Conservation (phyloP, 2,113 vertebrate species). For the Psilopsiagon aymara region DNA sequence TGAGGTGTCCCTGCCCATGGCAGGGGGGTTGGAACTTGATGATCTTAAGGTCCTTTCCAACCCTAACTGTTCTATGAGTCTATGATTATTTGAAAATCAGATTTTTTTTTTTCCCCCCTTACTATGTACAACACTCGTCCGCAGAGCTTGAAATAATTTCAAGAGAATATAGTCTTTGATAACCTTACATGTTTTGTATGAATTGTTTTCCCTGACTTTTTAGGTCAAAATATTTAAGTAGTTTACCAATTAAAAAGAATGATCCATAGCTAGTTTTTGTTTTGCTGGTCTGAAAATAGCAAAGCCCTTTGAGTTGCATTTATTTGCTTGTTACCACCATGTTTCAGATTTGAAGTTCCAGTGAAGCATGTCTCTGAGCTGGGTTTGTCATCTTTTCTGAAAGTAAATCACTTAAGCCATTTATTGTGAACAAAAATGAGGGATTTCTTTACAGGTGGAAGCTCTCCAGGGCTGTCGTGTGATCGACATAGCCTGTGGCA, state of each 20-base stretch:
- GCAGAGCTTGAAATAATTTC: not conserved
- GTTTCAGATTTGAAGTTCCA: not conserved
- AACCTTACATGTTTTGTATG: not conserved
- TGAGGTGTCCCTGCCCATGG: too few relatives aligned
- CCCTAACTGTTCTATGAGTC: too few relatives aligned
- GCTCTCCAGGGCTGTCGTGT: conserved; percentile 95
- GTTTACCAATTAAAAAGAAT: not conserved
- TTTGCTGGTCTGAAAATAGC: not conserved
- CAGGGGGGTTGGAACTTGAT: too few relatives aligned
- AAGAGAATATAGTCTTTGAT: not conserved
- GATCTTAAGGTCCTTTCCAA: too few relatives aligned
- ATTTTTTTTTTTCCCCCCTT: not conserved
- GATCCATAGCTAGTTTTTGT: not conserved
- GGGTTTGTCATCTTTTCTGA: not conserved
- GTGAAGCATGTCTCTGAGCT: not conserved
- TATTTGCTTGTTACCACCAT: not conserved
- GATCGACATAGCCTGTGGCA: conserved; percentile 95
- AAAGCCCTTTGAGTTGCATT: not conserved
- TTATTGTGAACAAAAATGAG: not conserved
- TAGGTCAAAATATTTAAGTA: not conserved
- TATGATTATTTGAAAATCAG: not conserved
- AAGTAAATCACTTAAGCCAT: not conserved
- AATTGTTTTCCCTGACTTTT: not conserved
- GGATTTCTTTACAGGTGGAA: conserved; percentile 84
- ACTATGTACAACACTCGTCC: not conserved